Evolutionary conservation across 2,888 invertebrate genomes (phyloP).

Genomic region (Agrotis puta): DNA sequence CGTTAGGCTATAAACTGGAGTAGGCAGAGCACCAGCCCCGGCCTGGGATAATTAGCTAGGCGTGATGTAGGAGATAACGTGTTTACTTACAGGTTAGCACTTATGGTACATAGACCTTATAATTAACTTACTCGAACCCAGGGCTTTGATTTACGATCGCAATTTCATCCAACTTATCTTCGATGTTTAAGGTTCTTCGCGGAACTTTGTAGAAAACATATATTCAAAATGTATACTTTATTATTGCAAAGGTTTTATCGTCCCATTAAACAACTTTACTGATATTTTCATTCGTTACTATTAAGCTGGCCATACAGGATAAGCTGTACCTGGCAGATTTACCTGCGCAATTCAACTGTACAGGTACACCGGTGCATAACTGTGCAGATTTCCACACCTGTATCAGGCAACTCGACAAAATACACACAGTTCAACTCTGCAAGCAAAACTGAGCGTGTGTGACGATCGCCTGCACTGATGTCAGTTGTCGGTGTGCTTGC

Average conservation of each 20-base stretch:
- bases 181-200: neutral
- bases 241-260: slow-evolving; percentile 16
- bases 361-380: no score
- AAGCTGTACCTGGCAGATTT: no score
- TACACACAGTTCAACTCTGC: no score
- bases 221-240: neutral
- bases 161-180: neutral
- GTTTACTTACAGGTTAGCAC: slow-evolving; percentile 6
- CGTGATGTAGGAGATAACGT: slow-evolving; percentile 16
- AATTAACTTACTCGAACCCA: neutral
- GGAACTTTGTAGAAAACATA: neutral
- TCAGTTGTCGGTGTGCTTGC: no score
- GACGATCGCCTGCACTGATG: no score
- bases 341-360: no score
- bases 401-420: no score
- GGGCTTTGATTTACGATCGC: neutral
- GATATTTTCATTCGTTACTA: slow-evolving; percentile 5
- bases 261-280: slow-evolving; percentile 6
- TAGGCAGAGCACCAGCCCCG: slow-evolving; percentile 18
- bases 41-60: slow-evolving; percentile 18
- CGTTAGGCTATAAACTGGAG: slow-evolving; percentile 36
- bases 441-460: no score
- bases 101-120: neutral
- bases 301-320: no score
- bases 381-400: no score